Evolutionary conservation across 1,140 invertebrate species (phyloP), one percentile per base, ranked within the genome.

Genomic region (Diorhabda elongata): DNA sequence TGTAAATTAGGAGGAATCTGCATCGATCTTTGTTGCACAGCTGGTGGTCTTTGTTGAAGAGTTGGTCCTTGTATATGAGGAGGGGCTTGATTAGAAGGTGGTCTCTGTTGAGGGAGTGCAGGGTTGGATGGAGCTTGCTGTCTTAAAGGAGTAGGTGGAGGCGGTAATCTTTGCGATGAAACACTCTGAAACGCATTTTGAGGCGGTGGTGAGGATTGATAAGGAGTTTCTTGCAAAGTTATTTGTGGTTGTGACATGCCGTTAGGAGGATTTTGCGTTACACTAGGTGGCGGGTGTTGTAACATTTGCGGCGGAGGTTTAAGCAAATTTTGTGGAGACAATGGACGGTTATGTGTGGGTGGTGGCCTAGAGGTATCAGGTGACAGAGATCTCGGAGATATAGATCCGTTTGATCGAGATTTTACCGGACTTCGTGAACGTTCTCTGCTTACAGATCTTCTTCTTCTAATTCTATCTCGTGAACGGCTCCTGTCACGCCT

Each of bases 391-490:
- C 3, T 8, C 26, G n/a, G n/a, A 44, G 64, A 64, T 71, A 2
- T 44, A 64, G 6, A 64, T 43, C 9, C 56, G 57, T 60, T 60
- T 3, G 59, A 44, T n/a, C 44, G 58, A 7, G 64, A 58, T 57
- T 65, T 58, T 8, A 58, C 11, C 44, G 65, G 59, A n/a, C n/a
- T 44, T 7, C 43, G 44, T 8, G 65, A 61, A 44, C 11, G 42
- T 42, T 52, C 58, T 42, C 68, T 11, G 57, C 68, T 69, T 44
- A 63, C 58, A 3, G 68, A 52, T 52, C 44, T 64, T 59, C 44
- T 60, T 45, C 74, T 74, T n/a, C 73, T 66, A 42, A 71, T 42
- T 41, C 75, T 71, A 9, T 75, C 75, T 61, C 71, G 61, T 3
- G 75, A 76, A 64, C 69, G 61, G 43, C 71, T 76, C 41, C 70